A percentile compares a stretch with the other conserved stretches of the same genome.
Evolutionary conservation across 1,140 invertebrate genomes (phyloP).

Genomic region (Aphis craccivora): DNA sequence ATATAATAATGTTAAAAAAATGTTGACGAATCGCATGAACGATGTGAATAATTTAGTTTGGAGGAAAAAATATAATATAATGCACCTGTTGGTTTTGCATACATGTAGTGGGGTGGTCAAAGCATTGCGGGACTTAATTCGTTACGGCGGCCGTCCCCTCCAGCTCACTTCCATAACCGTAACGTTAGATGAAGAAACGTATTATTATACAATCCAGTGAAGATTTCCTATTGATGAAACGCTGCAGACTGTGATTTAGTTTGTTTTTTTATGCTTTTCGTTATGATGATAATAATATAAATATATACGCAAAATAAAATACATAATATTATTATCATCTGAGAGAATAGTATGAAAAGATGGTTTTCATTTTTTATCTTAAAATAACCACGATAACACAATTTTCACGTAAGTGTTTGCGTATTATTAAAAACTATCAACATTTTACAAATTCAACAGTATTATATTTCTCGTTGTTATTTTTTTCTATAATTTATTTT

Average conservation of each 20-base stretch:
- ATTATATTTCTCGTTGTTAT: not conserved
- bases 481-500: not conserved
- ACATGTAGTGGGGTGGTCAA: not conserved
- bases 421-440: not conserved
- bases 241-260: not conserved
- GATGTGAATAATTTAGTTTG: not conserved
- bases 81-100: not conserved
- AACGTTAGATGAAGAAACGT: not conserved
- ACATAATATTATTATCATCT: conserved; percentile 6
- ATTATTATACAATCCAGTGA: not conserved
- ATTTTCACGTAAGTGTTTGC: not conserved
- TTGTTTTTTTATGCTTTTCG: not conserved
- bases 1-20: not conserved
- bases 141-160: not conserved
- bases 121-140: not conserved
- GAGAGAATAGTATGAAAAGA: not conserved
- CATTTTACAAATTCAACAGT: not conserved
- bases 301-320: not conserved
- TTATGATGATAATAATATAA: not conserved
- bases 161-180: not conserved
- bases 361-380: conserved; percentile 3
- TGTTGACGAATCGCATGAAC: not conserved
- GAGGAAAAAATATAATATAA: not conserved
- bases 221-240: not conserved
- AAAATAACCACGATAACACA: not conserved